Evolutionary conservation across 2,888 invertebrate genomes (phyloP), one percentile per base, ranked within the genome.

Genomic region (Xestoiulus laeticollis): DNA sequence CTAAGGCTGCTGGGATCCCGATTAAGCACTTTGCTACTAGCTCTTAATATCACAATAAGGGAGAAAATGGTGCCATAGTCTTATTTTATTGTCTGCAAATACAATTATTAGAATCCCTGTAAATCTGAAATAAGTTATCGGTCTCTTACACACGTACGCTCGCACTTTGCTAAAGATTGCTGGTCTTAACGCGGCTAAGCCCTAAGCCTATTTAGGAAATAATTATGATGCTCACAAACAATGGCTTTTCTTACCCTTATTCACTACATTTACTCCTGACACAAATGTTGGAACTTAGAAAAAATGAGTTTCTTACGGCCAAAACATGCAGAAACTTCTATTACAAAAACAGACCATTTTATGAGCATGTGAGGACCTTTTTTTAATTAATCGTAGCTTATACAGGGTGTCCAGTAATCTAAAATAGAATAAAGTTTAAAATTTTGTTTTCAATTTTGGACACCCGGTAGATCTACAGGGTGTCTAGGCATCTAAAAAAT

Each of bases 101-200:
- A 85, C 85, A 85, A 85, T 85, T 85, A 85, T 85, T 38, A 44
- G 85, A 85, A 85, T 85, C 85, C 85, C 43, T 85, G 26, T 26
- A 85, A 85, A 43, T 38, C 44, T 38, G 44, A 85, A 85, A 44
- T 38, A 43, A 38, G 85, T 85, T 43, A 44, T 85, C 38, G 85
- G 85, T 44, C 22, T 85, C 26, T 85, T 85, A 26, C 53, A 53
- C 53, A n/a, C 53, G 53, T 53, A 53, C n/a, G 53, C n/a, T n/a
- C 53, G 53, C 53, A 53, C 53, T 53, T 53, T 53, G 53, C 53
- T 6, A 1, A 53, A 53, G 53, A 53, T 53, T 53, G 53, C 5
- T 2, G 48, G 53, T 53, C 53, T 53, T 53, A 53, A 53, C 19
- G 53, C 53, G 53, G 53, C 53, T 53, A 53, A 53, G 53, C 53